Evolutionary conservation across 1,140 invertebrate species (phyloP), one percentile per base, ranked within the genome.

Genomic region (Oedothorax gibbosus): DNA sequence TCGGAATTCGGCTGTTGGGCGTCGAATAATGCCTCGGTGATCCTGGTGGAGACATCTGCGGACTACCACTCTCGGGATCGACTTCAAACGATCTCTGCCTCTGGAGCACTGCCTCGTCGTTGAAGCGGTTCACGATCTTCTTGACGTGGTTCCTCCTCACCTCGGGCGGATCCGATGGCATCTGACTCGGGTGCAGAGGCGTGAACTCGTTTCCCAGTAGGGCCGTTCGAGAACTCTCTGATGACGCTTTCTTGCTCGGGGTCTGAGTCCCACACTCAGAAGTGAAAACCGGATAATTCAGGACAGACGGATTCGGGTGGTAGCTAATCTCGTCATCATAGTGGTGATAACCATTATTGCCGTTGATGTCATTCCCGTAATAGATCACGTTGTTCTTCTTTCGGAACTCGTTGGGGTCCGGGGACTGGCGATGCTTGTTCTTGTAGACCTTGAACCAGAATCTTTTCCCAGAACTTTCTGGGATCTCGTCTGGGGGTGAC

Each of bases 401-500:
- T 49, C 75, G 56, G 18, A 81, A 76, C 60, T 86, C 77, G 14
- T 57, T 75, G 9, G 71, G 73, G 51, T 86, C 78, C 0, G 85
- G 85, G 9, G 56, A 72, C 14, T 86, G 78, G 4, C 71, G 73
- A 53, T 86, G 86, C 49, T 66, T 69, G 53, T 86, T 86, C 60
- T 86, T 86, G 71, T 86, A 86, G 0, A 86, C 86, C 76, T 84
- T 83, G 71, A 86, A 86, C 86, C 86, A 86, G 21, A 86, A 86
- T 6, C 76, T 71, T 15, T 86, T 86, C 21, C 79, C 85, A 0
- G 79, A 75, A 35, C 80, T 86, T 4, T 68, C 84, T 3, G 84
- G 20, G n/a, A 69, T 60, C 1, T 20, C 65, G 6, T 71, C 56
- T 0, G 81, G 51, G 49, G 66, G n/a, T 9, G 35, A 53, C 14